Evolutionary conservation across 2,113 vertebrate genomes (phyloP), one percentile per base, ranked within the genome.

Genomic region (Semnopithecus entellus): DNA sequence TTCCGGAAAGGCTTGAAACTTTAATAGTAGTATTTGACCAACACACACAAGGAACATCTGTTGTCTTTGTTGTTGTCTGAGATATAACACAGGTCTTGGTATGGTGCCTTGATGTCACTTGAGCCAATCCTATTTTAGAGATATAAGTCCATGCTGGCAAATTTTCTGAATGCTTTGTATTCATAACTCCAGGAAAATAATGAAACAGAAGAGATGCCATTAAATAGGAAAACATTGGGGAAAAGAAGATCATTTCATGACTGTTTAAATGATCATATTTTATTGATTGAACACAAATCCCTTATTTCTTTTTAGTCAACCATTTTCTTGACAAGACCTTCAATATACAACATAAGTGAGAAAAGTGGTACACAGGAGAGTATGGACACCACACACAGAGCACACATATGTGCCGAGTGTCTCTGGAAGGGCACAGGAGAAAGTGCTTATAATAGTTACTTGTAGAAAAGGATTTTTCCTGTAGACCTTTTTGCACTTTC

Each of bases 341-440:
- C 20, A 66, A 83, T 52, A 73, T 78, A 32, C 9, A 50, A 61
- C 7, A 2, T 38, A 40, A 85, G 8, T 61, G 50, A 38, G 55
- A 72, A 81, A 48, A n/a, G 22, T 50, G 14, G 5, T 38, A 13
- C 9, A 40, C 22, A 0, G 45, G 25, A 5, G 59, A 27, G 57
- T 23, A 18, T 79, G 23, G 18, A 18, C 25, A 35, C 14, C 10
- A 1, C 43, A 8, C 18, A 0, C 3, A 2, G 1, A 0, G 18
- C 68, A 59, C 22, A 1, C 4, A 3, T 3, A 2, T 55, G 17
- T 35, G 7, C 73, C 27, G 9, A 43, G 18, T 1, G 11, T n/a
- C 66, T 76, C 5, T 8, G 12, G 9, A 40, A 55, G 25, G 16
- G 17, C 9, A 22, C 14, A 48, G 35, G 8, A 25, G n/a, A 57